Base-by-base conservation (phyloP, 2,888 invertebrate genomes). In the Terebella lapidaria region DNA sequence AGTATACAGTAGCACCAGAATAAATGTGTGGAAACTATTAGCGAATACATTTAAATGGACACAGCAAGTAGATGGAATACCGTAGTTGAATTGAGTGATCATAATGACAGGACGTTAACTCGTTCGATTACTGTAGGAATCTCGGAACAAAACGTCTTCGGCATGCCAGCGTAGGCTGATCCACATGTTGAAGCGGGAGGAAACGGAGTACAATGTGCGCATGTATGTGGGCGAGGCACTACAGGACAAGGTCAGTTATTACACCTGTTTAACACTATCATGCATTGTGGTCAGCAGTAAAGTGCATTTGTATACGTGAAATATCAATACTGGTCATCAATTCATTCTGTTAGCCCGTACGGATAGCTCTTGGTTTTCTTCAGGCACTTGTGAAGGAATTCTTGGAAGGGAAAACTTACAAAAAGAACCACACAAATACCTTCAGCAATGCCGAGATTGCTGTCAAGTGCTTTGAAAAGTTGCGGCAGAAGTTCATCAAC, bases 81-180 rank as follows among this genome's bases (percentile, higher is more conserved):
- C 42, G n/a, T 35, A n/a, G 42, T 35, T 35, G 42, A n/a, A 35
- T 35, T 35, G n/a, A 35, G n/a, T n/a, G 10, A 35, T 35, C n/a
- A 15, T 35, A 15, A n/a, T 35, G 42, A 35, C 42, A 10, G 42
- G 42, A 35, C 42, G 10, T 35, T 35, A 35, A 35, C 42, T 35
- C 10, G 10, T 10, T 35, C 10, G 42, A 15, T 35, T 42, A 2
- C 28, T 56, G 5, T 52, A 68, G 68, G 46, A 26, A 1, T 62
- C 66, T 3, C 5, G 80, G 28, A 87, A 88, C 72, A 90, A 90
- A 77, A 88, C 89, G 0, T 86, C 88, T 0, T 79, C 83, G 52
- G 87, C 89, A 0, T 88, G 88, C 69, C 85, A 86, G 67, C 81
- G 89, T 15, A 83, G 89, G 22, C 77, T 87, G 1, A 73, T 84